Percentiles rank a stretch among this genome's conserved stretches.
These are phyloP conservation scores for Hipparchia sbordonii DNA, from an alignment of 2,888 invertebrate species.

Conservation along the genomic window DNA sequence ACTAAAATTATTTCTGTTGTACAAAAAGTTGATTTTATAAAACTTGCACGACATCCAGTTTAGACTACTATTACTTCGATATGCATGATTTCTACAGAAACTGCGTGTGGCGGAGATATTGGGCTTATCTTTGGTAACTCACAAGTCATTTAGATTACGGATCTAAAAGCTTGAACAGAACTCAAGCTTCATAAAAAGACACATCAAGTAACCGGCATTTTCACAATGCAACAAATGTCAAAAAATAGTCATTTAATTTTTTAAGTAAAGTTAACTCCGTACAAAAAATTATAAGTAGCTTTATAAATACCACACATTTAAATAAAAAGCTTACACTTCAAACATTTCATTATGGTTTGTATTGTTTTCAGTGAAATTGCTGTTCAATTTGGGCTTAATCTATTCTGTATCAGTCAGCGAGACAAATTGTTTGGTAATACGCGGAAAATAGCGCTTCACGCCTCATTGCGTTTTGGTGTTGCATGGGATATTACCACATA, in stretches of 20 bases:
- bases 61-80: too few relatives aligned
- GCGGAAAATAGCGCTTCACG: conserved; percentile 41
- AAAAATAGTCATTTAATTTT: too few relatives aligned
- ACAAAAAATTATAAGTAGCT: neutral
- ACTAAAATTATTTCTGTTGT: neutral
- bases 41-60: too few relatives aligned
- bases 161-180: too few relatives aligned
- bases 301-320: neutral
- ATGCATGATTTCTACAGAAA: too few relatives aligned
- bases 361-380: conserved; percentile 31
- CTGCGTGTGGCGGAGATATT: too few relatives aligned
- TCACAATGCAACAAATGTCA: too few relatives aligned
- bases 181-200: too few relatives aligned
- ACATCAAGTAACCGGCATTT: too few relatives aligned
- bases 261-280: neutral
- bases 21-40: too few relatives aligned
- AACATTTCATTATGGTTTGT: conserved; percentile 16
- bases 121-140: too few relatives aligned
- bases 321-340: conserved; percentile 5
- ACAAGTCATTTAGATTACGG: too few relatives aligned
- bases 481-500: conserved; percentile 23
- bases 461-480: conserved; percentile 38
- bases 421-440: conserved; percentile 42
- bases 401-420: conserved; percentile 34
- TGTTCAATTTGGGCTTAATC: conserved; percentile 32